Conservation (phyloP, 2,113 vertebrate genomes). For the Embiotoca jacksoni region DNA sequence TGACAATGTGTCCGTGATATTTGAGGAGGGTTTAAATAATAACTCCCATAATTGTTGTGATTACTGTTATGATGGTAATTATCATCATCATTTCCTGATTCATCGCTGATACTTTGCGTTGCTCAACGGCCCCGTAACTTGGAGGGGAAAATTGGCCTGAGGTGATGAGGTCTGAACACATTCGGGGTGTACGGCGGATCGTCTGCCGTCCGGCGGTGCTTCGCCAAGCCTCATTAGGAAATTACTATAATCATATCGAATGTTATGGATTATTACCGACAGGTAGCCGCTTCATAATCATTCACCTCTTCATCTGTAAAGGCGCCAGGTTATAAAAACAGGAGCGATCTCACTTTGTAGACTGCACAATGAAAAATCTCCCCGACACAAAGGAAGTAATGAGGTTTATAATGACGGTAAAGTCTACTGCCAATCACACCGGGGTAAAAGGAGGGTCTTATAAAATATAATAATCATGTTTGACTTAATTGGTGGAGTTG, state of each 20-base stretch:
- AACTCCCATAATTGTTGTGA: slow-evolving; percentile 57
- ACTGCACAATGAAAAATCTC: neutral
- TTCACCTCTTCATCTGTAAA: slow-evolving; percentile 10
- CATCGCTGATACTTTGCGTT: neutral
- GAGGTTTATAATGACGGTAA: neutral
- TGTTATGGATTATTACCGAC: slow-evolving; percentile 87
- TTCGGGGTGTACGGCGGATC: slow-evolving; percentile 74
- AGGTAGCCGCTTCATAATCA: slow-evolving; percentile 72
- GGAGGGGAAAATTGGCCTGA: slow-evolving; percentile 40
- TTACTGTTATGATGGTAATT: slow-evolving; percentile 50
- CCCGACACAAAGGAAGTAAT: neutral
- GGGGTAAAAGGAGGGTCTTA: neutral
- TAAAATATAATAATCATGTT: too few relatives aligned
- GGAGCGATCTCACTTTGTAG: neutral
- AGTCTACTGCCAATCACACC: neutral
- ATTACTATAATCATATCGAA: slow-evolving; percentile 79
- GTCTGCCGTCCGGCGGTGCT: slow-evolving; percentile 50
- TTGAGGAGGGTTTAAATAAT: slow-evolving; percentile 43
- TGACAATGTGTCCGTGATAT: slow-evolving; percentile 19
- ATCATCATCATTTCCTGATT: slow-evolving; percentile 53
- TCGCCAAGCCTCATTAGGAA: slow-evolving; percentile 86
- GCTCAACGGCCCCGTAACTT: slow-evolving; percentile 4
- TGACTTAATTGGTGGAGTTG: too few relatives aligned
- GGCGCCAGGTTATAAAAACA: neutral
- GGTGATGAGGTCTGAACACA: slow-evolving; percentile 82